phyloP scores from a whole-genome alignment of 2,797 vertebrate species.

The Neosalanx taihuensis region DNA sequence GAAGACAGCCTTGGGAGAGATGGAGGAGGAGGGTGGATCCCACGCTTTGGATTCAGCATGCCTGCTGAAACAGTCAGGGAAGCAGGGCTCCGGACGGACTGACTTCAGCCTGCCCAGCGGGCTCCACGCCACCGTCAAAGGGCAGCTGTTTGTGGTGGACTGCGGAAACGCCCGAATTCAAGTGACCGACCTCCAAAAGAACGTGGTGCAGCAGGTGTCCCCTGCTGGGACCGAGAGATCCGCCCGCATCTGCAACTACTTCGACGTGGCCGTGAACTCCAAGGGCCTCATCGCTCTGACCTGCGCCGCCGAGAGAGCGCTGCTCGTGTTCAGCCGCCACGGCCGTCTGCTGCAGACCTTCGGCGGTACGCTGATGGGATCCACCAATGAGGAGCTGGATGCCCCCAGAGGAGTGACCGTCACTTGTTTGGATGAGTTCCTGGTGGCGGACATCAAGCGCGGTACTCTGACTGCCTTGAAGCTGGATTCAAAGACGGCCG shows the following conservation, averaged over 20 bases:
- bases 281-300: constrained; percentile 78
- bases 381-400: constrained; percentile 71
- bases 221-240: constrained; percentile 63
- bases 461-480: constrained; percentile 73
- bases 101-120: constrained; percentile 80
- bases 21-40: constrained; percentile 55
- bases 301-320: constrained; percentile 71
- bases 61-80: constrained; percentile 77
- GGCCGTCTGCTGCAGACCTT: constrained; percentile 79
- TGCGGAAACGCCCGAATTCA: constrained; percentile 81
- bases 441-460: constrained; percentile 78
- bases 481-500: constrained; percentile 72
- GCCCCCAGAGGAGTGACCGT: constrained; percentile 78
- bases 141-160: constrained; percentile 80
- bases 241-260: constrained; percentile 75
- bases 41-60: constrained; percentile 52
- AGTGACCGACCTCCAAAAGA: constrained; percentile 74
- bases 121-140: constrained; percentile 67
- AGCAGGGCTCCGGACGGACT: constrained; percentile 78
- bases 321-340: constrained; percentile 77
- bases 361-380: constrained; percentile 64
- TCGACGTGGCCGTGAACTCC: constrained; percentile 79
- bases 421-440: constrained; percentile 70
- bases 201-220: constrained; percentile 77
- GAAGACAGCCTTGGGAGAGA: constrained; percentile 42